phyloP scores from a whole-genome alignment of 2,888 invertebrate genomes.

The Phyllotreta striolata region DNA sequence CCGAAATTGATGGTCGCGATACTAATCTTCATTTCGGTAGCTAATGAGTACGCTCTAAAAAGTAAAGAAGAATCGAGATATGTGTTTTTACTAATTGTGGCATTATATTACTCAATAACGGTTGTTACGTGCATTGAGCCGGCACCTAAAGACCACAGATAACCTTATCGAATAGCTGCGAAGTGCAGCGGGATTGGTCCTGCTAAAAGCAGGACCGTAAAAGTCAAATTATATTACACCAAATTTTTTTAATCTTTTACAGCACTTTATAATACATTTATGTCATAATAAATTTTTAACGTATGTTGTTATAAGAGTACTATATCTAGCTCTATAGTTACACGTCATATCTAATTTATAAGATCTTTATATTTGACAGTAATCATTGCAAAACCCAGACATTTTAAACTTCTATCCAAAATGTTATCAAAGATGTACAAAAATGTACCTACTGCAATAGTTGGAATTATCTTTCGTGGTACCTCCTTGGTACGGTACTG shows the following conservation, averaged over 20 bases:
- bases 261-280: neutral
- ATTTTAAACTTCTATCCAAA: too few relatives aligned
- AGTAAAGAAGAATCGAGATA: conserved; percentile 40
- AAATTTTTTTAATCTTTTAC: neutral
- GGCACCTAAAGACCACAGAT: conserved; percentile 57
- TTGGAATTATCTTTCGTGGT: too few relatives aligned
- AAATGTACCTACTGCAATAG: too few relatives aligned
- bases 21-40: conserved; percentile 39
- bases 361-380: too few relatives aligned
- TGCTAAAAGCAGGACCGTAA: conserved; percentile 1
- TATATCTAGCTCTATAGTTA: too few relatives aligned
- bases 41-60: conserved; percentile 42
- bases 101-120: conserved; percentile 57
- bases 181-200: conserved; percentile 51
- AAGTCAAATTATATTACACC: neutral
- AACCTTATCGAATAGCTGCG: conserved; percentile 59
- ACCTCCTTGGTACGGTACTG: conserved; percentile 35
- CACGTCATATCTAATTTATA: too few relatives aligned
- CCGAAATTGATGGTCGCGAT: conserved; percentile 29
- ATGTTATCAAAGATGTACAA: too few relatives aligned
- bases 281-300: neutral
- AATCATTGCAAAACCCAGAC: too few relatives aligned
- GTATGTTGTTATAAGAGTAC: too few relatives aligned
- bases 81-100: conserved; percentile 53
- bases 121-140: conserved; percentile 54